These are phyloP conservation scores for Eristalinus aeneus DNA, from an alignment of 2,888 invertebrate species.

Conservation along the genomic window DNA sequence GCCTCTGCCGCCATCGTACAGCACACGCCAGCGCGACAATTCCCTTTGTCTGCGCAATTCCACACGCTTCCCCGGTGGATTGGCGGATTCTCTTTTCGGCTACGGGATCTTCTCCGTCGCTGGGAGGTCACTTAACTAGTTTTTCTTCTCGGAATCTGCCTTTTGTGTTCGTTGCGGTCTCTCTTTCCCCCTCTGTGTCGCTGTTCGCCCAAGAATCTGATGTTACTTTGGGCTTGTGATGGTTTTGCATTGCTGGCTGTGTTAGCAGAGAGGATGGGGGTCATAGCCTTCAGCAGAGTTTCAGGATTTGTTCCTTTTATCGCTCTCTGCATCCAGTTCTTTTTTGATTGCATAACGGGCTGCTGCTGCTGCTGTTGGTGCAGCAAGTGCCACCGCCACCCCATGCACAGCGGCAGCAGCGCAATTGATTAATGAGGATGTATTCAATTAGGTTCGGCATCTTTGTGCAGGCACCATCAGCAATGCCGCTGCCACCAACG, in stretches of 20 bases:
- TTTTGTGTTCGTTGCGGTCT: neutral
- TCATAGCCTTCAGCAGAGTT: neutral
- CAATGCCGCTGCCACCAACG: too few species aligned
- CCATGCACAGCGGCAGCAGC: neutral
- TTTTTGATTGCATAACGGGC: neutral
- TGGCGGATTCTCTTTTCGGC: conserved; percentile 27
- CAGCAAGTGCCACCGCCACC: conserved; percentile 5
- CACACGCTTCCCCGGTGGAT: conserved; percentile 11
- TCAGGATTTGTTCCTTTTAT: neutral
- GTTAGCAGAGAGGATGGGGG: neutral
- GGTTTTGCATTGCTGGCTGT: neutral
- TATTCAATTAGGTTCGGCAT: conserved; percentile 54
- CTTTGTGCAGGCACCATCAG: neutral
- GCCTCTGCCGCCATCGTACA: neutral
- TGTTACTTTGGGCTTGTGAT: neutral
- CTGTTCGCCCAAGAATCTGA: neutral
- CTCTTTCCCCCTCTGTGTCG: neutral
- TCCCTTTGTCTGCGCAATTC: neutral
- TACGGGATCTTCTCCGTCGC: conserved; percentile 10
- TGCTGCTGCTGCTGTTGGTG: too few species aligned
- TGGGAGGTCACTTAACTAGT: conserved; percentile 50
- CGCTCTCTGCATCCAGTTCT: neutral
- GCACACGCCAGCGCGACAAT: neutral
- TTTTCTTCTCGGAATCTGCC: conserved; percentile 23
- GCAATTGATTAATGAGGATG: conserved; percentile 69